Base-by-base conservation (phyloP, 2,797 vertebrate genomes). In the Eulemur albifrons region DNA sequence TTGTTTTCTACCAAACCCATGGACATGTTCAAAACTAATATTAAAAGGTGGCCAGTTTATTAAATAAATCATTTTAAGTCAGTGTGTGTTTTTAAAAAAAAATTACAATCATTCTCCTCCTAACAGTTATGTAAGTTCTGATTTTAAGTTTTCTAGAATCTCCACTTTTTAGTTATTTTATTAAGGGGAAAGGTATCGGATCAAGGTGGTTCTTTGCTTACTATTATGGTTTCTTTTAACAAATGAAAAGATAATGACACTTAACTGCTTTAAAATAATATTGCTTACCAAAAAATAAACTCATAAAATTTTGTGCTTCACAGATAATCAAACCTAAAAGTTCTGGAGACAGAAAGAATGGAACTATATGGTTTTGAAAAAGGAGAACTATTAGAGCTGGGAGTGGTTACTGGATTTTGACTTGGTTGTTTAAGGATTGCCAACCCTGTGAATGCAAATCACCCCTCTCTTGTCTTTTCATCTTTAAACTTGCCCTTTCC, bases 51-150 rank as follows among this genome's bases (percentile, higher is more conserved):
- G 43, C 59, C 13, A 76, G 35, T 57, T 89, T 48, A 76, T 52
- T 95, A 95, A 96, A 48, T 70, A 79, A 94, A 50, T 59, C 43
- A 40, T 59, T 57, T 25, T 80, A 93, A 75, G 18, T 63, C 65
- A 88, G 30, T 61, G 45, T 30, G 35, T 97, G 52, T 89, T 95
- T 79, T 79, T 92, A 85, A 10, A 70, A 80, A 50, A 63, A 45
- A 61, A 27, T 67, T 81, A 50, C 14, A 40, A 4, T 45, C 17
- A 40, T 87, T 95, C 30, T 96, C 30, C 88, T 82, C 59, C 94
- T 45, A 70, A 88, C 1, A 85, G 25, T 79, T 43, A 93, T 52
- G 5, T 70, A 69, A 25, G 50, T 61, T 77, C 32, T 86, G 32
- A 32, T 63, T 83, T 61, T 70, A 73, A 38, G 70, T 85, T 88